Evolutionary conservation across 1,140 invertebrate genomes (phyloP), one percentile per base, ranked within the genome.

Genomic region (Philotrypesis tridentata): DNA sequence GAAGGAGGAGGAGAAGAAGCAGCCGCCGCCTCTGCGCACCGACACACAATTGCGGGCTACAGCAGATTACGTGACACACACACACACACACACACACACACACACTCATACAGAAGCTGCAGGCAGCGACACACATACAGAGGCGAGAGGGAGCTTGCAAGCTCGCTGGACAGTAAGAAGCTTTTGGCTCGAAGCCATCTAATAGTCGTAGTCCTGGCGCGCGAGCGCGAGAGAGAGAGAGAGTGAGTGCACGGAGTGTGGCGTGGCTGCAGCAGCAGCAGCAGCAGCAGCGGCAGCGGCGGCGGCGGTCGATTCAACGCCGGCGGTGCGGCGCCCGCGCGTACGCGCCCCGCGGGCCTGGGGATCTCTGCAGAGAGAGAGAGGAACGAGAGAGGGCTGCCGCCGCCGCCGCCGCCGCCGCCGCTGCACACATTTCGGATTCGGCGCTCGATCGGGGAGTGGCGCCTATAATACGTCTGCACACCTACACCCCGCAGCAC

Each of bases 261-360:
- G 40, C 74, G 71, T 72, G 70, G 60, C 75, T 73, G 40, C 43
- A 79, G 23, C 25, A 79, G 23, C 78, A 81, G 82, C 84, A 82
- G 84, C n/a, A n/a, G n/a, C n/a, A n/a, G n/a, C n/a, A n/a, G n/a
- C n/a, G n/a, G n/a, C 77, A 79, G 81, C 84, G 23, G 67, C 72
- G 0, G 43, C 25, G 82, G 23, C 78, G 83, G 82, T 85, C 84
- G 84, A 85, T 82, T 82, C 81, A 79, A 81, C 61, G 75, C 76
- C 85, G 78, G 75, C 83, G 79, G 82, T 84, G 84, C 75, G 71
- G 71, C 27, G 65, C 33, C 25, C 72, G 60, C 79, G 61, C 70
- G 68, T 72, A 65, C n/a, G 80, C 80, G 74, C 74, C 80, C 48
- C 48, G 48, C 48, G 79, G 43, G 67, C 81, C 81, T 78, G 75